These are phyloP conservation scores for Scaptomyza flava DNA, from an alignment of 2,888 invertebrate genomes.

Conservation along the genomic window DNA sequence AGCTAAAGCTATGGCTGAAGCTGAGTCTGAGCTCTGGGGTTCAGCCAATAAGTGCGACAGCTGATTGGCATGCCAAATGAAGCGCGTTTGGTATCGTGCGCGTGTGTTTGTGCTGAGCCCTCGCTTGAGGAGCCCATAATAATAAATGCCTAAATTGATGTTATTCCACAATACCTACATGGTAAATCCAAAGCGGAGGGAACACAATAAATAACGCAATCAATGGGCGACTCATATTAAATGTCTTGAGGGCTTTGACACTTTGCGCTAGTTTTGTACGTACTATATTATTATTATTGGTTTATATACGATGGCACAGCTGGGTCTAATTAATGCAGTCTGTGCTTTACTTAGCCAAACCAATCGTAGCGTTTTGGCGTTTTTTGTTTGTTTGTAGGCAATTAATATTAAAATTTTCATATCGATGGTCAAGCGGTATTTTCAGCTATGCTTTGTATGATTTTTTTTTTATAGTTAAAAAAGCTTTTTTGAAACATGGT, in stretches of 20 bases:
- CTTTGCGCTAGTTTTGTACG: constrained; percentile 29
- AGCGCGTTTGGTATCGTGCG: constrained; percentile 27
- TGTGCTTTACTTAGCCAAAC: constrained; percentile 7
- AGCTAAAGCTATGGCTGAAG: constrained; percentile 10
- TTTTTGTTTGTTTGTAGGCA: constrained; percentile 10
- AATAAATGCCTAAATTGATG: constrained; percentile 62
- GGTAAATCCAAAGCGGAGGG: background rate
- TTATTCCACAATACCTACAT: constrained; percentile 33
- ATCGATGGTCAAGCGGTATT: constrained; percentile 29
- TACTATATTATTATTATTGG: constrained; percentile 17
- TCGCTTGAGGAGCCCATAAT: constrained; percentile 26
- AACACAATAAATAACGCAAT: constrained; percentile 39
- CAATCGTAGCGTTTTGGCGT: constrained; percentile 10
- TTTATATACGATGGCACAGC: constrained; percentile 38
- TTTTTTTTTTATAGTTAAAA: constrained; percentile 35
- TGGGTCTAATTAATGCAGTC: constrained; percentile 37
- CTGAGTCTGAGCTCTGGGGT: constrained; percentile 17
- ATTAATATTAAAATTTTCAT: constrained; percentile 49
- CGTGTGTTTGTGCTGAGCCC: constrained; percentile 4
- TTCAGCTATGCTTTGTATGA: background rate
- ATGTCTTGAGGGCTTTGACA: constrained; percentile 20
- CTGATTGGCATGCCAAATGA: constrained; percentile 76
- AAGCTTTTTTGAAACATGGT: background rate
- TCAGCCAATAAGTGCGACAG: constrained; percentile 61
- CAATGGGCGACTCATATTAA: constrained; percentile 39